A percentile compares a stretch with the other conserved stretches of the same genome.
Evolutionary conservation across 2,888 invertebrate species (phyloP).

Genomic region (Liodrosophila aerea): DNA sequence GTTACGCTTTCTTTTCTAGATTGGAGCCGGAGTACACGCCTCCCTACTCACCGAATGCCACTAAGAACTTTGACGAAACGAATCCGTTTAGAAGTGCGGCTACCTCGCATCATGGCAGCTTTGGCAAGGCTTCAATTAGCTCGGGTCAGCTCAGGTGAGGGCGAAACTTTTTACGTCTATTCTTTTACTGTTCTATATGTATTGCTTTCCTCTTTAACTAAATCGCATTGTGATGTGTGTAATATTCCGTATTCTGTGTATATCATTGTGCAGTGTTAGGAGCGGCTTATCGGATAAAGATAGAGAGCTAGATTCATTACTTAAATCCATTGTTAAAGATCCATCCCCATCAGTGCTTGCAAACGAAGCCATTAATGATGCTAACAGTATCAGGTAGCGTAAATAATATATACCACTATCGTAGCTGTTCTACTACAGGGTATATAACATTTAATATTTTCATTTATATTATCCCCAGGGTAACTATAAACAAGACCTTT

Average conservation of each 20-base stretch:
- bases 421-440: neutral
- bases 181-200: slow-evolving; percentile 28
- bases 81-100: slow-evolving; percentile 80
- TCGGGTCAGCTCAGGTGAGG: slow-evolving; percentile 81
- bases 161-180: slow-evolving; percentile 10
- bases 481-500: slow-evolving; percentile 82
- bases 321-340: slow-evolving; percentile 90
- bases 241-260: slow-evolving; percentile 50
- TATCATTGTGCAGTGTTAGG: slow-evolving; percentile 80
- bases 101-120: slow-evolving; percentile 81
- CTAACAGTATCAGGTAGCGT: slow-evolving; percentile 83
- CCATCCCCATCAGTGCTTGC: slow-evolving; percentile 84
- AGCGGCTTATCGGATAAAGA: slow-evolving; percentile 84
- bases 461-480: slow-evolving; percentile 62
- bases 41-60: slow-evolving; percentile 77
- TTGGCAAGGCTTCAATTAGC: slow-evolving; percentile 83
- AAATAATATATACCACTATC: slow-evolving; percentile 36
- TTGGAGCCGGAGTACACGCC: slow-evolving; percentile 78
- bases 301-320: slow-evolving; percentile 87
- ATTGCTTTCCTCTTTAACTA: slow-evolving; percentile 53
- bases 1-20: slow-evolving; percentile 47
- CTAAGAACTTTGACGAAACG: slow-evolving; percentile 83
- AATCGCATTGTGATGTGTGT: slow-evolving; percentile 51
- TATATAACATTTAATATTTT: neutral
- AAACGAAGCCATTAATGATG: slow-evolving; percentile 85